These are phyloP conservation scores for Rattus rattus DNA, from an alignment of 2,113 vertebrate species.

Conservation along the genomic window DNA sequence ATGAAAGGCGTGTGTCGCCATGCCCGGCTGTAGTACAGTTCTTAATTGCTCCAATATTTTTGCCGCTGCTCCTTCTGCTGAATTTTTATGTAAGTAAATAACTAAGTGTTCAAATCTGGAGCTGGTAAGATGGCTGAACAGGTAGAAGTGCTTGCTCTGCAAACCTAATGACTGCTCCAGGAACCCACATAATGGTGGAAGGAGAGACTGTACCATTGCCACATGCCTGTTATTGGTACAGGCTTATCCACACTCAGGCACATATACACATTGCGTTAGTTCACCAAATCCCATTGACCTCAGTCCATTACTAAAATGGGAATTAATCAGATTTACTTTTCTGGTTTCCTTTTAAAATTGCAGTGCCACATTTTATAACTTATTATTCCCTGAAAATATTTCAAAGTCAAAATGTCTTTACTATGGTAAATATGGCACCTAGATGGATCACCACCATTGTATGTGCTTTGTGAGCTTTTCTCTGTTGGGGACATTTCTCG, in stretches of 20 bases:
- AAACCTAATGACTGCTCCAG: not conserved
- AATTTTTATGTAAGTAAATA: slow-evolving; percentile 10
- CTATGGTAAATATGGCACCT: not conserved
- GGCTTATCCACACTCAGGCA: too few species aligned
- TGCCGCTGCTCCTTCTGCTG: not conserved
- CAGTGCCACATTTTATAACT: not conserved
- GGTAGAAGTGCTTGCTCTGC: not conserved
- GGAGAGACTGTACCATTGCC: not conserved
- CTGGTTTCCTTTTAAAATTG: slow-evolving; percentile 23
- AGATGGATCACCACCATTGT: not conserved
- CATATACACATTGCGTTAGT: not conserved
- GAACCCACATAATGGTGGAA: not conserved
- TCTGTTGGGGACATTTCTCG: not conserved
- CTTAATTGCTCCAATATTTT: not conserved
- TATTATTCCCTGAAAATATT: slow-evolving; percentile 20
- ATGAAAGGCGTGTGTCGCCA: not conserved
- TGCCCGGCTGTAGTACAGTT: not conserved
- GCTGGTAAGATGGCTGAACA: not conserved
- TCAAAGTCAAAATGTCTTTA: slow-evolving; percentile 28
- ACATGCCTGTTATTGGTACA: not conserved
- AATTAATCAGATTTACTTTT: not conserved
- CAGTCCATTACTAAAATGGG: not conserved
- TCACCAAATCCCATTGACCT: slow-evolving; percentile 7
- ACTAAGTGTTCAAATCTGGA: not conserved
- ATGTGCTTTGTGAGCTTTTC: slow-evolving; percentile 20